Conservation (phyloP, 2,888 invertebrate species). For the Coremacera marginata region DNA sequence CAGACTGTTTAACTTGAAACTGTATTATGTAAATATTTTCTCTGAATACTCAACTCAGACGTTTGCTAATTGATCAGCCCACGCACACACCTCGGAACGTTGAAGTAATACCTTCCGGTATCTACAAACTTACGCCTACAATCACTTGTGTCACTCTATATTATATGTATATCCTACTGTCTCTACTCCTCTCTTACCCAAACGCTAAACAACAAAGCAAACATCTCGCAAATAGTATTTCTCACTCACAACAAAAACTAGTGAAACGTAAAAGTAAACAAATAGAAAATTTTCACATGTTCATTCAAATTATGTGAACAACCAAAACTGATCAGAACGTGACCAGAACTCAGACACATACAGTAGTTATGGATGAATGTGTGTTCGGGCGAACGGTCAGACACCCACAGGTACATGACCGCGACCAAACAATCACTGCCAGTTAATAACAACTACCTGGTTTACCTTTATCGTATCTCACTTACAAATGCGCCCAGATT, state of each 20-base stretch:
- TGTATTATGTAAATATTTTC: too few species aligned
- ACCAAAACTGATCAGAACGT: neutral
- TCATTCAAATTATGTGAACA: constrained; percentile 6
- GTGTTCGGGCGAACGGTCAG: neutral
- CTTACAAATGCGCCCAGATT: too few species aligned
- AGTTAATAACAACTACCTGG: too few species aligned
- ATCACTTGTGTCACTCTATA: neutral
- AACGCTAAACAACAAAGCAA: too few species aligned
- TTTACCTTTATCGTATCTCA: too few species aligned
- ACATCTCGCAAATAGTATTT: too few species aligned
- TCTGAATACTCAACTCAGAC: too few species aligned
- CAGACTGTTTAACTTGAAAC: too few species aligned
- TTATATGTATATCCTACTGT: neutral
- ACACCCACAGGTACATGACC: neutral
- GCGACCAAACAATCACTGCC: neutral
- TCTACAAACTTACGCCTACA: neutral
- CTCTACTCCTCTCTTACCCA: neutral
- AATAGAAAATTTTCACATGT: neutral
- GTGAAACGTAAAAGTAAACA: neutral
- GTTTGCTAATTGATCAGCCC: too few species aligned
- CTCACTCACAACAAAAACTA: too few species aligned
- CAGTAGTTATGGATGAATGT: neutral
- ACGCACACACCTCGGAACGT: too few species aligned
- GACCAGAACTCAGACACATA: neutral
- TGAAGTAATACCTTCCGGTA: neutral